Base-by-base conservation (phyloP, 2,888 invertebrate genomes). In the Embidobia sp. region DNA sequence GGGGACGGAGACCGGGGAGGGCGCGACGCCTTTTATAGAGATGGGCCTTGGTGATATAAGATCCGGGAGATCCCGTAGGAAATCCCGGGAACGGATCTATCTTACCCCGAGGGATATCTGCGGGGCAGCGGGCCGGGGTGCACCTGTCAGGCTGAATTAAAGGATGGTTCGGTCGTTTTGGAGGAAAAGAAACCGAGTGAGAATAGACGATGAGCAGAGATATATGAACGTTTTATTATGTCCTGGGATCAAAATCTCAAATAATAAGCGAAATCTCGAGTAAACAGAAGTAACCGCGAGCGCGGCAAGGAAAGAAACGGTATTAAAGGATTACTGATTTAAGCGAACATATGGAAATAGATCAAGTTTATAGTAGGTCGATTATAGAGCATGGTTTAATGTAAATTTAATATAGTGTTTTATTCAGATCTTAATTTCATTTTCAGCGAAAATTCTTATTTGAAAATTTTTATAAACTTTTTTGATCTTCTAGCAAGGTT, bases 71-170 rank as follows among this genome's bases (percentile, higher is more conserved):
- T 89, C 89, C 88, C 88, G 89, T 88, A 89, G 89, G 89, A 89
- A 89, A 89, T 89, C 89, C 89, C 86, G 83, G 84, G 87, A 88
- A 88, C 88, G 88, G 89, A 89, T 89, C 87, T 88, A 87, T 89
- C 89, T 89, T 88, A 88, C 86, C 89, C 88, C 87, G 86, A 88
- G 89, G 89, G 89, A 88, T 88, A 84, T 83, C 84, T 80, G 64
- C 74, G 83, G 79, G 75, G 77, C 79, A 66, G 81, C 78, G 83
- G 74, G 87, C 83, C 85, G 88, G 81, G 85, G 83, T 85, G 85
- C 90, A 91, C 91, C 91, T 91, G 91, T 91, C 91, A 91, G 89
- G 86, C 89, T 88, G 91, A 91, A 91, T 91, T 91, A 91, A 91
- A 91, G 91, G 90, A 91, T 91, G 91, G 90, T 86, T 83, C 87